Evolutionary conservation across 2,113 vertebrate genomes (phyloP).

Genomic region (Neofelis nebulosa): DNA sequence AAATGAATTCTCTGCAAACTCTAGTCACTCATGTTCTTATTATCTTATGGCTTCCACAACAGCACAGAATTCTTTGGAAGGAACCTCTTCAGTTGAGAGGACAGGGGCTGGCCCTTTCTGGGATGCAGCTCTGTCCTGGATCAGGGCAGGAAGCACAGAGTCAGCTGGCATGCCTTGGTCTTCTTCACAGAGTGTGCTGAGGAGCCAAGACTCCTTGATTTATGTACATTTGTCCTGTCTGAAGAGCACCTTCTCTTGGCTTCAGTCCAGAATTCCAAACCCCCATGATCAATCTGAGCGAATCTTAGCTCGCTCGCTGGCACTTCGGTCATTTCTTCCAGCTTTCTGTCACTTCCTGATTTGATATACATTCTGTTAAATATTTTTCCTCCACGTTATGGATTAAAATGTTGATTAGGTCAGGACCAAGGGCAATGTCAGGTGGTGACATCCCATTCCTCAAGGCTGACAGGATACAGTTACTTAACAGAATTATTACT

Average conservation of each 20-base stretch:
- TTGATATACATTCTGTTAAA: slow-evolving; percentile 72
- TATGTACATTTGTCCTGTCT: not conserved
- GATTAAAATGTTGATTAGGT: slow-evolving; percentile 75
- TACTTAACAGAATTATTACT: slow-evolving; percentile 67
- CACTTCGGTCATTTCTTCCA: slow-evolving; percentile 57
- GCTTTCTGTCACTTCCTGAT: slow-evolving; percentile 70
- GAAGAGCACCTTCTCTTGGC: slow-evolving; percentile 66
- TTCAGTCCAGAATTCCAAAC: slow-evolving; percentile 53
- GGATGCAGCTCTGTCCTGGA: not conserved
- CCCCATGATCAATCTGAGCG: slow-evolving; percentile 49
- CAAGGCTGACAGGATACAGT: slow-evolving; percentile 36
- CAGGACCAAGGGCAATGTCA: slow-evolving; percentile 59
- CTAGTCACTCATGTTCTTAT: not conserved
- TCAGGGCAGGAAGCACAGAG: not conserved
- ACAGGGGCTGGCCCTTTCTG: not conserved
- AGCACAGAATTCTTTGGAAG: not conserved
- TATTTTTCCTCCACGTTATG: slow-evolving; percentile 59
- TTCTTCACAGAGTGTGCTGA: not conserved
- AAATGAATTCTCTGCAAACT: not conserved
- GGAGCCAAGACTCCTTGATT: not conserved
- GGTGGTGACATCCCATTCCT: slow-evolving; percentile 65
- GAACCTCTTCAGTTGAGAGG: not conserved
- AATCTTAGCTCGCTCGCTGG: slow-evolving; percentile 36
- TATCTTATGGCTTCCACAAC: not conserved
- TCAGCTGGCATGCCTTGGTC: not conserved